These are phyloP conservation scores for Epinephelus malabaricus DNA, from an alignment of 2,797 vertebrate genomes.

Conservation along the genomic window DNA sequence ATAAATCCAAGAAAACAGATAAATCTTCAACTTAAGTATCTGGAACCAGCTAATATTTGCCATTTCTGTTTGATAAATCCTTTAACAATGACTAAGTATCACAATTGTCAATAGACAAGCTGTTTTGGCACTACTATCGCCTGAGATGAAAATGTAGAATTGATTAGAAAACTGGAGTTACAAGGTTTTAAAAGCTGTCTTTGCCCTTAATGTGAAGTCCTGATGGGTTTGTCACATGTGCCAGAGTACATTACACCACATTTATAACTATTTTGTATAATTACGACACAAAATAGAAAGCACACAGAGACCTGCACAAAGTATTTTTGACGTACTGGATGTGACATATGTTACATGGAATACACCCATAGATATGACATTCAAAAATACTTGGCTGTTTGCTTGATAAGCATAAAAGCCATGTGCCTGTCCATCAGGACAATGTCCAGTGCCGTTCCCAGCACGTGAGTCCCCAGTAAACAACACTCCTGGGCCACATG, in stretches of 20 bases:
- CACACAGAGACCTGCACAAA: background rate
- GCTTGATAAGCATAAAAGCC: conserved; percentile 51
- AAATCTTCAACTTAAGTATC: background rate
- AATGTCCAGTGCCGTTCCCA: conserved; percentile 51
- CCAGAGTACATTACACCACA: background rate
- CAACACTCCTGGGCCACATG: conserved; percentile 57
- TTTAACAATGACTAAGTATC: background rate
- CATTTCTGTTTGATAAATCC: background rate
- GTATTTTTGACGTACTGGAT: background rate
- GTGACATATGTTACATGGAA: conserved; percentile 35
- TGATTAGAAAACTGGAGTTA: background rate
- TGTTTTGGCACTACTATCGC: background rate
- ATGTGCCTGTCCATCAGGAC: conserved; percentile 29
- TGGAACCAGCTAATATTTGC: background rate
- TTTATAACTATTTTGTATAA: background rate
- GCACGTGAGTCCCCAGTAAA: conserved; percentile 68
- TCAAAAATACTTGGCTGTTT: conserved; percentile 35
- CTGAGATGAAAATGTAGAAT: background rate
- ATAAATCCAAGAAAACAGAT: background rate
- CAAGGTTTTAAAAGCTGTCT: background rate
- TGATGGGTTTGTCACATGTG: background rate
- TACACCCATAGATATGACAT: conserved; percentile 29
- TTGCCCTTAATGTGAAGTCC: background rate
- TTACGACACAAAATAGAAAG: background rate
- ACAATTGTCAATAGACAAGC: background rate